Conservation (phyloP, 2,888 invertebrate species). For the Caenorhabditis zanzibari region DNA sequence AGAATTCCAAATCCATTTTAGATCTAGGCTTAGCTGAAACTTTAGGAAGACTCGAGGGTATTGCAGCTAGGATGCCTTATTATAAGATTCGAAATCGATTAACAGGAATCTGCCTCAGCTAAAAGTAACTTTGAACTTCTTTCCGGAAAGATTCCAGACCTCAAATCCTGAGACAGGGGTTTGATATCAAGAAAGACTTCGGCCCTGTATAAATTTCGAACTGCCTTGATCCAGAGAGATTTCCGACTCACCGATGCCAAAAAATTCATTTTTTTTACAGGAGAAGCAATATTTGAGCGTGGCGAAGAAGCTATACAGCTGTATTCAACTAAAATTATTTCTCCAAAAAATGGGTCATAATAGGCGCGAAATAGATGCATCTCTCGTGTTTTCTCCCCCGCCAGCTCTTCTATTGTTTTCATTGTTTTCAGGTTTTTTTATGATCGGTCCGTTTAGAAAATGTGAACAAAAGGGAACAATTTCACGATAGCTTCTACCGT, state of each 20-base stretch:
- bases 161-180: no score
- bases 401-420: constrained; percentile 10
- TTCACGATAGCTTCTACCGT: constrained; percentile 16
- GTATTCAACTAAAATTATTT: constrained; percentile 12
- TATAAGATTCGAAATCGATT: no score
- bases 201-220: no score
- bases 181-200: no score
- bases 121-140: no score
- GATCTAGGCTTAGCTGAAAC: no score
- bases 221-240: background rate
- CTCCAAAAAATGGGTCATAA: constrained; percentile 38
- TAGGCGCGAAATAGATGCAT: constrained; percentile 32
- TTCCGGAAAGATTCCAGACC: no score
- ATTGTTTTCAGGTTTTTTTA: constrained; percentile 30
- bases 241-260: background rate
- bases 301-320: background rate
- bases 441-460: constrained; percentile 31
- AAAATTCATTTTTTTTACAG: background rate
- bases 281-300: background rate
- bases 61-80: no score
- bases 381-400: background rate
- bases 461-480: constrained; percentile 21
- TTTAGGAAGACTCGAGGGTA: no score
- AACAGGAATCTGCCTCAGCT: no score
- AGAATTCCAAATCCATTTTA: no score